Conservation (phyloP, 2,113 vertebrate species). For the Erpornis zantholeuca region DNA sequence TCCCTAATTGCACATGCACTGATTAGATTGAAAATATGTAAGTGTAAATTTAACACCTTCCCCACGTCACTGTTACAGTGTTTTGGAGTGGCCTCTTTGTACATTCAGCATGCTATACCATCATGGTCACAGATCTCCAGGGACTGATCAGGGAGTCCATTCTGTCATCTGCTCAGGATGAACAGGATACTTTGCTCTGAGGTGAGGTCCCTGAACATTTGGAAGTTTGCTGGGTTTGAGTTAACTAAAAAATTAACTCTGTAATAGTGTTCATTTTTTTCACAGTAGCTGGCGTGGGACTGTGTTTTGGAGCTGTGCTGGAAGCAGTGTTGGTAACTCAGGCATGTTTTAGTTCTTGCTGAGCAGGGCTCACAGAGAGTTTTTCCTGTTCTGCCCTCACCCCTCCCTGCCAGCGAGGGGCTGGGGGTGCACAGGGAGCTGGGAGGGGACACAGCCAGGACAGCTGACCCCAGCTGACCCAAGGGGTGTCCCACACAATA, state of each 20-base stretch:
- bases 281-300: no score
- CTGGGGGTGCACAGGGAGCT: background rate
- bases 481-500: background rate
- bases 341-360: background rate
- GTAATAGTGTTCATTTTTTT: background rate
- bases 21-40: background rate
- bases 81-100: background rate
- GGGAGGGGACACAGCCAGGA: background rate
- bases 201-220: background rate
- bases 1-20: background rate
- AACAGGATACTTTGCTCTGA: background rate
- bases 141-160: background rate
- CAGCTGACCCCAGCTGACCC: background rate
- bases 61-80: accelerated
- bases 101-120: accelerated
- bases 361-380: background rate
- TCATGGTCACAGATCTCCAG: background rate
- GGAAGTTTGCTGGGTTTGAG: background rate
- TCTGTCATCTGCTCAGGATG: background rate
- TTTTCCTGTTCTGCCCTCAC: background rate
- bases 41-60: background rate
- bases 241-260: background rate
- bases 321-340: background rate
- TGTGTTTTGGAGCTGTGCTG: background rate
- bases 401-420: background rate